Evolutionary conservation across 2,888 invertebrate genomes (phyloP).

Genomic region (Odontomyia ornata): DNA sequence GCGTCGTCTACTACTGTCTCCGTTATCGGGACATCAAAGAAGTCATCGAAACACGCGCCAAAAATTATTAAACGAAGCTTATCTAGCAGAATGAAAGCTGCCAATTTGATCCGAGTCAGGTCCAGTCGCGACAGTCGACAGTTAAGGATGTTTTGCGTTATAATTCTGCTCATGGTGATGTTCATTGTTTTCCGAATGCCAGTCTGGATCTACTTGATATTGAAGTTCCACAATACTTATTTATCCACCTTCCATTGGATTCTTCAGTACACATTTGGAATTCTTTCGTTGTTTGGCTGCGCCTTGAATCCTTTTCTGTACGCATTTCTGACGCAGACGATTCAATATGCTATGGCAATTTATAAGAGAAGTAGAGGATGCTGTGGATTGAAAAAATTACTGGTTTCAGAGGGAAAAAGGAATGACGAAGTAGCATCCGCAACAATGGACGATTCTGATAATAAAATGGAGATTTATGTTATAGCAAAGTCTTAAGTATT

Average conservation of each 20-base stretch:
- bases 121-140: conserved; percentile 59
- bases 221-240: conserved; percentile 62
- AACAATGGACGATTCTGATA: not conserved
- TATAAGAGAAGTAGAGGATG: conserved; percentile 51
- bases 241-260: conserved; percentile 62
- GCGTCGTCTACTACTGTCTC: not conserved
- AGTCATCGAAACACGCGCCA: not conserved
- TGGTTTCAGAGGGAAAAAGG: not conserved
- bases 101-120: not conserved
- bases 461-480: conserved; percentile 28
- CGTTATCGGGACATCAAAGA: not conserved
- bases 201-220: conserved; percentile 66
- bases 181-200: conserved; percentile 68
- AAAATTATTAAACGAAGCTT: no score
- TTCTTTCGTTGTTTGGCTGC: conserved; percentile 67
- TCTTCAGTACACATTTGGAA: conserved; percentile 65
- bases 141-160: conserved; percentile 68
- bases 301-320: conserved; percentile 70
- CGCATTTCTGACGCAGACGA: conserved; percentile 68
- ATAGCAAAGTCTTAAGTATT: not conserved
- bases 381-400: conserved; percentile 49
- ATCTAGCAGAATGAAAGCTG: not conserved
- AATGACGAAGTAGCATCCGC: not conserved
- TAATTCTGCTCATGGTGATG: conserved; percentile 67
- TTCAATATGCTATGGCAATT: conserved; percentile 54